A percentile compares a stretch with the other conserved stretches of the same genome.
These are phyloP conservation scores for Novumbra hubbsi DNA, from an alignment of 2,797 vertebrate genomes.

Conservation along the genomic window DNA sequence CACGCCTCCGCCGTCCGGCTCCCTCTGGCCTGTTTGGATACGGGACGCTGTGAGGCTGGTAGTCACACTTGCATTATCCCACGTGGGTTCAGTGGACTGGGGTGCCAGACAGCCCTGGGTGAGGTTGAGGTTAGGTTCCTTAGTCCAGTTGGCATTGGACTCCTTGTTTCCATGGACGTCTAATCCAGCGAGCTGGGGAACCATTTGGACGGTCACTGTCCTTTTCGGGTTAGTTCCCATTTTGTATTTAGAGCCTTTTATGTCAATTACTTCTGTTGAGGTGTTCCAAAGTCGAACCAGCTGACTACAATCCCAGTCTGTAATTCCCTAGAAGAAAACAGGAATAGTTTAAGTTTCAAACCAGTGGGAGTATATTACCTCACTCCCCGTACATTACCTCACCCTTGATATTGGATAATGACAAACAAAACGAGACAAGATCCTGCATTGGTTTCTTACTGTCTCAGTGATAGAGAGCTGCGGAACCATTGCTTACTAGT, in stretches of 20 bases:
- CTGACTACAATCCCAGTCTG: slow-evolving; percentile 22
- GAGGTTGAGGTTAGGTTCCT: slow-evolving; percentile 54
- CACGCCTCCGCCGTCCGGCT: slow-evolving; percentile 34
- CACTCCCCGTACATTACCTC: neutral
- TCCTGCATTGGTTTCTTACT: neutral
- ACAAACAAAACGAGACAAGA: neutral
- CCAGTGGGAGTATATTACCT: neutral
- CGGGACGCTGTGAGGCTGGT: slow-evolving; percentile 39
- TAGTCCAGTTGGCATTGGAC: slow-evolving; percentile 67
- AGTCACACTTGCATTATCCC: slow-evolving; percentile 51
- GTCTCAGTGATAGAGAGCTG: neutral
- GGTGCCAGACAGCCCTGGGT: slow-evolving; percentile 70
- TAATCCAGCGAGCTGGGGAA: slow-evolving; percentile 70
- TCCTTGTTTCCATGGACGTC: slow-evolving; percentile 71
- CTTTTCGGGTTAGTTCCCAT: slow-evolving; percentile 93
- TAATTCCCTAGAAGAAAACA: slow-evolving; percentile 53
- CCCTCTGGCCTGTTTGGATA: slow-evolving; percentile 37
- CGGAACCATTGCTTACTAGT: neutral
- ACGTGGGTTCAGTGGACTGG: slow-evolving; percentile 27
- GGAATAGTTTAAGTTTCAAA: slow-evolving; percentile 35
- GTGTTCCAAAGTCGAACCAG: slow-evolving; percentile 59
- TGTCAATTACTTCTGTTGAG: slow-evolving; percentile 26
- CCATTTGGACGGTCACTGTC: slow-evolving; percentile 80
- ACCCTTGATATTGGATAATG: neutral
- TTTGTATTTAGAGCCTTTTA: slow-evolving; percentile 46